Base-by-base conservation (phyloP, 2,113 vertebrate genomes). In the Aspiorhynchus laticeps region DNA sequence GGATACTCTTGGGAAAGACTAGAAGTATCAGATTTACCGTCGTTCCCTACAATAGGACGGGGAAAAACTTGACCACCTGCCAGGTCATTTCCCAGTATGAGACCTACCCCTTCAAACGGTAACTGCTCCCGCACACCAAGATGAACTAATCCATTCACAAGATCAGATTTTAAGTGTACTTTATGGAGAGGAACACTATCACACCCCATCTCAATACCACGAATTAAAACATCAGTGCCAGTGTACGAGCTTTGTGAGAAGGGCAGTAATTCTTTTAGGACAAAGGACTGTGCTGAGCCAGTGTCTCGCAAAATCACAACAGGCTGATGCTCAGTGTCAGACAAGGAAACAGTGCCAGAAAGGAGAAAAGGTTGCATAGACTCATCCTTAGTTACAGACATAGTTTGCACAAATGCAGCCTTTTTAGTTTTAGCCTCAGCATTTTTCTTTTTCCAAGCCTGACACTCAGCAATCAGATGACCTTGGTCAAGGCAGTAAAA, bases 201-300 rank as follows among this genome's bases (percentile, higher is more conserved):
- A 74, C 71, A 38, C 9, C 71, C 71, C 71, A 74, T 74, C 19
- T 74, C 71, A 11, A 74, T 74, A 24, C 71, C 71, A 41, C 36
- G 6, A 10, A 74, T 24, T 10, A 74, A 21, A 10, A 41, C 71
- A 24, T 74, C 36, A 0, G 21, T 43, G 10, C 36, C 73, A 14
- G 36, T 75, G 21, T 75, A 75, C 4, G 10, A 46, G 3, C 9
- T 46, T 46, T 46, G 43, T 2, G 43, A 11, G 10, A 43, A 75
- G 17, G 73, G 38, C 10, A 75, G 73, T 24, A 75, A 41, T 5
- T 75, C 38, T n/a, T 43, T 24, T 24, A 75, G 1, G 8, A 75
- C 21, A 2, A 75, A 75, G 21, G 38, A 75, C 38, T 43, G 73
- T 0, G 36, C 38, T 12, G 73, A 75, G 8, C 73, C 73, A n/a